Percentiles rank a stretch among this genome's conserved stretches.
Evolutionary conservation across 1,140 invertebrate species (phyloP).

Genomic region (Cotesia glomerata): DNA sequence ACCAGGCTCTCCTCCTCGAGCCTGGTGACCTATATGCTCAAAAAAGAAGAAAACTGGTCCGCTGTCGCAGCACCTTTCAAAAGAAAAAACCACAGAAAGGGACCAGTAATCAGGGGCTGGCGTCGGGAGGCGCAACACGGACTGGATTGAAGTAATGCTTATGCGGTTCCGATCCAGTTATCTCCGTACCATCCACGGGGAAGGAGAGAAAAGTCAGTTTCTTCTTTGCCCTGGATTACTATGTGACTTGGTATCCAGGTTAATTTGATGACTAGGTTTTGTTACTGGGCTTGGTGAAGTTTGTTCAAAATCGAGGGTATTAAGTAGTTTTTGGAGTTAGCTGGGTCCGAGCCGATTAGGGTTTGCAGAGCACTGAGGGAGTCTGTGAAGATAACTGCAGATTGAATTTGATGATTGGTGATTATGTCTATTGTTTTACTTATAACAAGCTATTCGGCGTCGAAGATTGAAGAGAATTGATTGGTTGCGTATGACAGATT

Average conservation of each 20-base stretch:
- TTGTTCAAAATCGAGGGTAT: not conserved
- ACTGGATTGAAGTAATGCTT: too few relatives aligned
- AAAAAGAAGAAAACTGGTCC: too few relatives aligned
- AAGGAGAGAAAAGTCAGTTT: conserved; percentile 1
- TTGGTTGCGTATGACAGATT: not conserved
- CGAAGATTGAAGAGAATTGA: not conserved
- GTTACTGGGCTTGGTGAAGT: conserved; percentile 5
- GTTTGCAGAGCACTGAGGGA: conserved; percentile 9
- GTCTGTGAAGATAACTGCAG: conserved; percentile 20
- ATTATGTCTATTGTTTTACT: not conserved
- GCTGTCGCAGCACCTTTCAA: too few relatives aligned
- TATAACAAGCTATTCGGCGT: conserved; percentile 6
- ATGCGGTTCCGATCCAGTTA: too few relatives aligned
- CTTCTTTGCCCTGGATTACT: conserved; percentile 17
- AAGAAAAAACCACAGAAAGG: too few relatives aligned
- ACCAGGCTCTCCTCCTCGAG: too few relatives aligned
- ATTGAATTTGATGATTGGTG: not conserved
- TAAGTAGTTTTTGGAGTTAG: not conserved
- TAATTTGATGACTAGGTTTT: conserved; percentile 1
- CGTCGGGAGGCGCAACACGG: too few relatives aligned
- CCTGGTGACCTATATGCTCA: too few relatives aligned
- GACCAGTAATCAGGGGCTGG: too few relatives aligned
- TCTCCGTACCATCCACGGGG: too few relatives aligned
- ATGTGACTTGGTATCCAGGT: conserved; percentile 26
- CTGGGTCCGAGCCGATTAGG: not conserved